Base-by-base conservation (phyloP, 1,140 invertebrate genomes). In the Akabosia matsudoensis region DNA sequence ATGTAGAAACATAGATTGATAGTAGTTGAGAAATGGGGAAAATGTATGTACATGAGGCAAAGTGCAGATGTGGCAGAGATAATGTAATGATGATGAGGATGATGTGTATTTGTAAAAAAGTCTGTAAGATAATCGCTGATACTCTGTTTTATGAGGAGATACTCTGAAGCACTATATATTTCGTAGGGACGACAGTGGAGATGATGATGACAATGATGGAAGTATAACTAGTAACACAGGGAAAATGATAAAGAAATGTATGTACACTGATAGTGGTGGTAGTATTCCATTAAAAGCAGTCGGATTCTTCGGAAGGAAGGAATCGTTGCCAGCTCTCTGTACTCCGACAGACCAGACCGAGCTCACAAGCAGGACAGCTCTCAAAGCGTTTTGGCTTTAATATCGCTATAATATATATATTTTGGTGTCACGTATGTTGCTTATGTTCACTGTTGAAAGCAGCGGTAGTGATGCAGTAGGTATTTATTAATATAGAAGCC, bases 261-360 rank as follows among this genome's bases (percentile, higher is more conserved):
- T 61, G 54, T 13, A 22, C 24, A 22, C 13, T 22, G 54, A 22
- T 67, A 30, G 61, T 67, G 61, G 61, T 67, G 61, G 61, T 67
- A 22, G 61, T 67, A 67, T 67, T 30, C 13, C 30, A 67, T 67
- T 67, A 31, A 67, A 67, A 67, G 61, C 31, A 67, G 61, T 67
- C 61, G 26, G 61, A 67, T 67, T 67, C 61, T 67, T 67, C 61
- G 61, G 61, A 67, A 67, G 61, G 61, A 67, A 67, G 28, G 61
- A 67, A 67, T 67, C 61, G 61, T 67, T 67, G 61, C 61, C 61
- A 67, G 31, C 61, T 30, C 61, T 67, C 10, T 56, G 24, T 56
- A 67, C 7, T 10, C 26, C 24, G 28, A 7, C 28, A 67, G 61
- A n/a, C 18, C 37, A 45, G 37, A 45, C 37, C 37, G 7, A 18